Evolutionary conservation across 2,888 invertebrate species (phyloP).

Genomic region (Chrysolina oricalcia): DNA sequence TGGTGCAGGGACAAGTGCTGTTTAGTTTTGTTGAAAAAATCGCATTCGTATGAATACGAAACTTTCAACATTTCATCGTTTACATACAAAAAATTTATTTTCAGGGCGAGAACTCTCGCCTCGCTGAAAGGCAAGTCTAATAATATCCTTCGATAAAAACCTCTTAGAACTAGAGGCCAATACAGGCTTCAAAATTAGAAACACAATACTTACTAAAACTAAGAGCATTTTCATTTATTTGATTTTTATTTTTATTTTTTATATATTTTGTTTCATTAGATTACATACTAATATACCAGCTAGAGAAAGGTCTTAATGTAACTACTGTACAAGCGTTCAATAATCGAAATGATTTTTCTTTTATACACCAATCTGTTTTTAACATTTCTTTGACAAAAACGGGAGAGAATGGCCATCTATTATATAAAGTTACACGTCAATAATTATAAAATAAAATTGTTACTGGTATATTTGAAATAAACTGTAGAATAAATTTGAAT

Average conservation of each 20-base stretch:
- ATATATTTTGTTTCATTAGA: slow-evolving; percentile 45
- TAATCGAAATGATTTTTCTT: slow-evolving; percentile 39
- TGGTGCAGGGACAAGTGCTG: slow-evolving; percentile 1
- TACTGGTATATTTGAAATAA: too few species aligned
- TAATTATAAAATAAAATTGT: too few species aligned
- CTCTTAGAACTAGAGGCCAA: slow-evolving; percentile 40
- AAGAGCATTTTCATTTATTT: slow-evolving; percentile 50
- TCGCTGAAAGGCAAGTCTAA: slow-evolving; percentile 29
- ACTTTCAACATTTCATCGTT: neutral
- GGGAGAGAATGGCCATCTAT: too few species aligned
- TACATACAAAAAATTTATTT: slow-evolving; percentile 25
- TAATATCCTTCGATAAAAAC: slow-evolving; percentile 37
- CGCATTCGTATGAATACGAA: slow-evolving; percentile 2
- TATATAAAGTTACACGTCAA: too few species aligned
- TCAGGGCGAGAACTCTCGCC: slow-evolving; percentile 1
- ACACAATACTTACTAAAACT: slow-evolving; percentile 57
- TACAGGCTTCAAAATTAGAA: slow-evolving; percentile 51
- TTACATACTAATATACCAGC: slow-evolving; percentile 44
- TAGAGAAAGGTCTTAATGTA: slow-evolving; percentile 43
- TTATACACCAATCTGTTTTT: slow-evolving; percentile 21
- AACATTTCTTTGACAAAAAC: neutral
- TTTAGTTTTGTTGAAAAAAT: neutral
- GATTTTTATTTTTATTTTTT: slow-evolving; percentile 51
- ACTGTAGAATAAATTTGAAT: too few species aligned
- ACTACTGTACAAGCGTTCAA: slow-evolving; percentile 41